Conservation (phyloP, 2,797 vertebrate genomes). For the Graptemys geographica region DNA sequence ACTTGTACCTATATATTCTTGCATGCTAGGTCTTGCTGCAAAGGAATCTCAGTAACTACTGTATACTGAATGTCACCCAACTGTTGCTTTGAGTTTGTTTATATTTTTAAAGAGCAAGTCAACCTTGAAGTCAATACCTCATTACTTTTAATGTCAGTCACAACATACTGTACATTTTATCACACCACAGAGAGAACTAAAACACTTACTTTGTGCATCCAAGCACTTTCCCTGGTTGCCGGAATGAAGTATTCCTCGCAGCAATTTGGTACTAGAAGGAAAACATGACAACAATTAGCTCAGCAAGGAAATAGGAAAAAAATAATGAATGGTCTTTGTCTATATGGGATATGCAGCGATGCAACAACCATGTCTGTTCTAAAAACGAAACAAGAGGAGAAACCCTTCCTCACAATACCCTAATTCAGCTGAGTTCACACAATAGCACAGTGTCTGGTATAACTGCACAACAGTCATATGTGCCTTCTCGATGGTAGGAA, state of each 20-base stretch:
- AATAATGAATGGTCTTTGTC: constrained; percentile 48
- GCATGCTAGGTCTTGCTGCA: neutral
- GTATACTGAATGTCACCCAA: neutral
- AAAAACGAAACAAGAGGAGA: constrained; percentile 54
- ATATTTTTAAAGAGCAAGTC: neutral
- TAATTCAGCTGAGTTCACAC: constrained; percentile 48
- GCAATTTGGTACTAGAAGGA: constrained; percentile 71
- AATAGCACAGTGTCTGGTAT: constrained; percentile 45
- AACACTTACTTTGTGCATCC: constrained; percentile 83
- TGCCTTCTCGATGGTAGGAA: constrained; percentile 24
- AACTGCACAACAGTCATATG: constrained; percentile 64
- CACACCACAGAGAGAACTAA: neutral
- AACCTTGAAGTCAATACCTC: neutral
- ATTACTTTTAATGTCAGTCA: neutral
- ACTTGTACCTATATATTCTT: neutral
- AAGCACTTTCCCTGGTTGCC: constrained; percentile 74
- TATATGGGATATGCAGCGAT: neutral
- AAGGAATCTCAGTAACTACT: neutral
- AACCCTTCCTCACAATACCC: constrained; percentile 7
- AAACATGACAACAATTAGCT: constrained; percentile 57
- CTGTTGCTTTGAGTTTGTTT: neutral
- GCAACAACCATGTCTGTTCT: neutral
- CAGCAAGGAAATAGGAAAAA: neutral
- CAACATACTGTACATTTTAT: neutral
- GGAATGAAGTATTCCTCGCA: constrained; percentile 73